Evolutionary conservation across 2,888 invertebrate species (phyloP).

Genomic region (Oscheius myriophilus): DNA sequence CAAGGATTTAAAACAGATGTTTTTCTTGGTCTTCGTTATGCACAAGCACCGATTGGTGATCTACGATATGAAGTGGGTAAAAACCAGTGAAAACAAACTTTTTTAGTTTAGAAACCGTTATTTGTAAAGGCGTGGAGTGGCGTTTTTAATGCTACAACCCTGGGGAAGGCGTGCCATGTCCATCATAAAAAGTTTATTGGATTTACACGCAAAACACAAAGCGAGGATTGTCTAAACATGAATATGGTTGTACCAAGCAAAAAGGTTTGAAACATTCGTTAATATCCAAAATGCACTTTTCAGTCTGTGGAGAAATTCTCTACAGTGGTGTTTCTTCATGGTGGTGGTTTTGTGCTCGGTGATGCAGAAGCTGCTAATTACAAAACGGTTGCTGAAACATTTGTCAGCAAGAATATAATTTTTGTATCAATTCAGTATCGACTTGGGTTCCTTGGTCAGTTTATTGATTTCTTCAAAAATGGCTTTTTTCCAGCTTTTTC

Average conservation of each 20-base stretch:
- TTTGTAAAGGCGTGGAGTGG: constrained; percentile 49
- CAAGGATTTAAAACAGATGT: constrained; percentile 30
- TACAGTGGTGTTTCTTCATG: constrained; percentile 51
- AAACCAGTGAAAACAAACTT: not conserved
- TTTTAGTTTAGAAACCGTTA: constrained; percentile 44
- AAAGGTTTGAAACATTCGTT: too few species aligned
- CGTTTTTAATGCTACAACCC: not conserved
- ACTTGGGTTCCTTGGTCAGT: constrained; percentile 48
- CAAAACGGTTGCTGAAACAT: constrained; percentile 44
- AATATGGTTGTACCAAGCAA: constrained; percentile 49
- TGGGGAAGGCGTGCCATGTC: constrained; percentile 3
- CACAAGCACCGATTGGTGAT: constrained; percentile 49
- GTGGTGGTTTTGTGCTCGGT: constrained; percentile 53
- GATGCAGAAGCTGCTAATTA: constrained; percentile 43
- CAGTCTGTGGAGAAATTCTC: constrained; percentile 40
- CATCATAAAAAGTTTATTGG: constrained; percentile 18
- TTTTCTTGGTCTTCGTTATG: constrained; percentile 55
- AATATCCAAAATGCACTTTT: too few species aligned
- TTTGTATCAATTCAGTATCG: constrained; percentile 55
- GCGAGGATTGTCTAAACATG: constrained; percentile 54
- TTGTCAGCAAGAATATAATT: constrained; percentile 51
- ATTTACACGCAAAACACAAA: constrained; percentile 43
- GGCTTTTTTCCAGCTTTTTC: too few species aligned
- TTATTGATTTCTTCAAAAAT: not conserved
- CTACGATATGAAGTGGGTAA: constrained; percentile 48